Evolutionary conservation across 2,888 invertebrate species (phyloP).

Genomic region (Aromia moschata): DNA sequence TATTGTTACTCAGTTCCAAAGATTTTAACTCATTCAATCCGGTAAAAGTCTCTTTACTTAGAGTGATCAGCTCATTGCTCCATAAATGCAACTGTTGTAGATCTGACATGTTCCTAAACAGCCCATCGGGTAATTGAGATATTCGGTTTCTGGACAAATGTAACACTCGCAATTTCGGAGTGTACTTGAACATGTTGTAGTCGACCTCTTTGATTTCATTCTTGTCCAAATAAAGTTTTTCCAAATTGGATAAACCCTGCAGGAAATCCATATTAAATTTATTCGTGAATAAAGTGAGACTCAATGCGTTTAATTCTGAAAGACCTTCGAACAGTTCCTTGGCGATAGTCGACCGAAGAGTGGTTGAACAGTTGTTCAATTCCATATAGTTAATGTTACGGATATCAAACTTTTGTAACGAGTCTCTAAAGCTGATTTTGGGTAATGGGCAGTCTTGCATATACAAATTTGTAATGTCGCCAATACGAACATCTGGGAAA

Average conservation of each 20-base stretch:
- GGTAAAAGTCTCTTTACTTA: conserved; percentile 69
- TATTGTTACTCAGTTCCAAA: conserved; percentile 76
- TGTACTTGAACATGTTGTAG: conserved; percentile 69
- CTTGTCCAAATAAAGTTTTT: conserved; percentile 36
- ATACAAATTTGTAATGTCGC: conserved; percentile 63
- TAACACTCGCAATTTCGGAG: conserved; percentile 70
- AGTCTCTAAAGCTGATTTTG: conserved; percentile 62
- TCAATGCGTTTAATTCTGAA: conserved; percentile 19
- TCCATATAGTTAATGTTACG: conserved; percentile 41
- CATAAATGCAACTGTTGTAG: conserved; percentile 73
- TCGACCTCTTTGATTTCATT: conserved; percentile 58
- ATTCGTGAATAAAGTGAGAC: conserved; percentile 6
- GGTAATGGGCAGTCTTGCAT: conserved; percentile 69
- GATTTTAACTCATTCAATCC: conserved; percentile 71
- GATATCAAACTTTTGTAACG: conserved; percentile 64
- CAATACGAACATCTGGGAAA: conserved; percentile 64
- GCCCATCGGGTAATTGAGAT: conserved; percentile 68
- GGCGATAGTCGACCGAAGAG: conserved; percentile 10
- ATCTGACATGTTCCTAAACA: conserved; percentile 71
- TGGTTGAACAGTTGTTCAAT: conserved; percentile 21
- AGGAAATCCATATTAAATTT: conserved; percentile 10
- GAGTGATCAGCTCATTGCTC: conserved; percentile 62
- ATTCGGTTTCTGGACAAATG: conserved; percentile 76
- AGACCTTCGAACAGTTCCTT: conserved; percentile 29
- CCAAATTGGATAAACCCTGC: conserved; percentile 43